Percentiles rank a stretch among this genome's conserved stretches.
These are phyloP conservation scores for Nezara viridula DNA, from an alignment of 2,888 invertebrate genomes.

Conservation along the genomic window DNA sequence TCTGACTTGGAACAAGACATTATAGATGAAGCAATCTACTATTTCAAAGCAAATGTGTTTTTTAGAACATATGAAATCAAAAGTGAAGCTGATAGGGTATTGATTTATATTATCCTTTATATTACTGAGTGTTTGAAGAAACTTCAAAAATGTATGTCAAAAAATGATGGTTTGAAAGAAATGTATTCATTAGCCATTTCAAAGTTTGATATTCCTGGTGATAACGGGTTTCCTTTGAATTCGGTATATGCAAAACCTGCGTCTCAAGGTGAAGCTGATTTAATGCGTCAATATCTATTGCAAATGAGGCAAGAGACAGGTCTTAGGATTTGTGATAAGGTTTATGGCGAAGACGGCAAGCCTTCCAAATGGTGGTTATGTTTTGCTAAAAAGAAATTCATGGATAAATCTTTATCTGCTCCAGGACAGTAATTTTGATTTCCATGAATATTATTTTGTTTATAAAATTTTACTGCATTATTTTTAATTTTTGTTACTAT, in stretches of 20 bases:
- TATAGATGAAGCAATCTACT: constrained; percentile 96
- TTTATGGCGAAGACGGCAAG: constrained; percentile 92
- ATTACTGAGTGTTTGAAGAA: constrained; percentile 97
- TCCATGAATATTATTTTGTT: not conserved
- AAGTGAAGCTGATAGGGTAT: constrained; percentile 96
- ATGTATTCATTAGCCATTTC: constrained; percentile 96
- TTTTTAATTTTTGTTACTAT: constrained; percentile 33
- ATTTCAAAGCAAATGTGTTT: constrained; percentile 99
- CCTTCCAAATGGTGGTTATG: constrained; percentile 99
- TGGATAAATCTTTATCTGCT: constrained; percentile 96
- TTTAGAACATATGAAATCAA: constrained; percentile 99
- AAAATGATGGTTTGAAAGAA: constrained; percentile 92
- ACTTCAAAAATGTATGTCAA: constrained; percentile 90
- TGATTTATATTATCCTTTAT: constrained; percentile 97
- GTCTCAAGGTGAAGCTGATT: constrained; percentile 80
- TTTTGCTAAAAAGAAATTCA: constrained; percentile 99
- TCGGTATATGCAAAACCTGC: constrained; percentile 93
- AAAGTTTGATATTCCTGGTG: constrained; percentile 97
- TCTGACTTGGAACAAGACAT: constrained; percentile 82
- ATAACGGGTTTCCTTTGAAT: constrained; percentile 93
- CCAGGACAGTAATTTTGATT: constrained; percentile 79
- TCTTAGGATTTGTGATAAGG: constrained; percentile 89
- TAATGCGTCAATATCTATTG: constrained; percentile 92
- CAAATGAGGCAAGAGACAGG: constrained; percentile 98
- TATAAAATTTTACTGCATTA: not conserved